Base-by-base conservation (phyloP, 2,888 invertebrate species). In the Thereva unica region DNA sequence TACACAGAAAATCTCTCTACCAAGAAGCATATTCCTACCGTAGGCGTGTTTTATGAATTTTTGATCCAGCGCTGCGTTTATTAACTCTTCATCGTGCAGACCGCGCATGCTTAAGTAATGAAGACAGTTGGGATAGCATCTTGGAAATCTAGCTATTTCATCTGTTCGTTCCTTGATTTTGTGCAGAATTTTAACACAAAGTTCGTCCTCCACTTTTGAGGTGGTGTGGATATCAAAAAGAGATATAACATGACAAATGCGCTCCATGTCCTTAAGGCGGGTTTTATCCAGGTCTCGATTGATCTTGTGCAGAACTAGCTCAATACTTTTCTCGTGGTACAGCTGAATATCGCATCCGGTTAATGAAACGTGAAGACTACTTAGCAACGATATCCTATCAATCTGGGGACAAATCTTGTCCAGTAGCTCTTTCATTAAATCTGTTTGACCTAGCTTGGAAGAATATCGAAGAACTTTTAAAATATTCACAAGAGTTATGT, bases 211-310 rank as follows among this genome's bases (percentile, higher is more conserved):
- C 0, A 76, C 72, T 8, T 81, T 75, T n/a, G 82, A 83, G 59
- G 82, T 72, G 9, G 87, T 86, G 67, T 79, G 77, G 64, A 83
- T 84, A 76, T 88, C 85, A 71, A 88, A 89, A 74, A 86, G 83
- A 2, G 85, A 84, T 74, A 87, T 84, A 0, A 84, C 83, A 68
- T 89, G 82, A 3, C 86, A 78, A 6, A 91, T 78, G 72, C 91
- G 84, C 78, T 92, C 92, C 40, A 92, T 80, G 75, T 93, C 92
- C 79, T 93, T 93, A 0, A 91, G 55, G 69, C 91, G 84, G 0
- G 84, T 77, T 4, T 75, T 57, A 2, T 81, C 70, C 0, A 89
- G 75, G 38, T 85, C 78, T 3, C 77, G 72, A 6, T 82, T 76
- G 23, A 88, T 82, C 68, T 83, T 83, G 53, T 85, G 73, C 0